phyloP scores from a whole-genome alignment of 2,888 invertebrate species.

The Tuta absoluta region DNA sequence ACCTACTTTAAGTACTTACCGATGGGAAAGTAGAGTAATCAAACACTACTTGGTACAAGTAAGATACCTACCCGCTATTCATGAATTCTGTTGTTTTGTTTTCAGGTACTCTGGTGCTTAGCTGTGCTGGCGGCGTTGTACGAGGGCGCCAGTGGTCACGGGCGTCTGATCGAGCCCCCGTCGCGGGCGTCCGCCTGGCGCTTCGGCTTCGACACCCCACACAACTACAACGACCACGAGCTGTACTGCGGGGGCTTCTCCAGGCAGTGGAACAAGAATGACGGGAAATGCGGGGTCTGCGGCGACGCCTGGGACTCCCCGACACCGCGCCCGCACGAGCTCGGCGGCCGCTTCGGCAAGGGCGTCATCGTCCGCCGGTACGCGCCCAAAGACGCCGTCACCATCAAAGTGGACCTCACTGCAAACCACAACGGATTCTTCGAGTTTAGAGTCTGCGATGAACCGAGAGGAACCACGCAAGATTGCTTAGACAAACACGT shows the following conservation, averaged over 20 bases:
- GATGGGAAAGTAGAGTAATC: background rate
- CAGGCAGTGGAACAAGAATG: constrained; percentile 90
- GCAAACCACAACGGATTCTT: constrained; percentile 94
- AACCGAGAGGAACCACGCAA: constrained; percentile 85
- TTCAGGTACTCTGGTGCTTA: constrained; percentile 69
- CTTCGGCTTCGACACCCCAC: constrained; percentile 92
- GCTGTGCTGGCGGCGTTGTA: constrained; percentile 53
- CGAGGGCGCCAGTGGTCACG: constrained; percentile 81
- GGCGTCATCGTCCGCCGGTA: constrained; percentile 91
- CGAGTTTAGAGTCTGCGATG: constrained; percentile 91
- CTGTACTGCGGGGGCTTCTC: constrained; percentile 93
- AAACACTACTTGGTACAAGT: no score
- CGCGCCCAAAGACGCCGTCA: constrained; percentile 84
- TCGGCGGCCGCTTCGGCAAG: constrained; percentile 90
- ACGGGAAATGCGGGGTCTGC: constrained; percentile 92
- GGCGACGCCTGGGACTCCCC: constrained; percentile 91
- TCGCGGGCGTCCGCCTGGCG: constrained; percentile 94
- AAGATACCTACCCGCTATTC: no score
- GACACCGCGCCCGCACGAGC: constrained; percentile 88
- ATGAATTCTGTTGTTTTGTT: constrained; percentile 36
- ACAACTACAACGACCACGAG: constrained; percentile 94
- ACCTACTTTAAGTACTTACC: no score
- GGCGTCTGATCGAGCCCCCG: constrained; percentile 91
- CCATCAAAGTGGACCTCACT: constrained; percentile 90
- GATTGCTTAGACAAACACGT: constrained; percentile 89